Base-by-base conservation (phyloP, 92 coral and sea anemone genomes). In the Actinernus sp. region DNA sequence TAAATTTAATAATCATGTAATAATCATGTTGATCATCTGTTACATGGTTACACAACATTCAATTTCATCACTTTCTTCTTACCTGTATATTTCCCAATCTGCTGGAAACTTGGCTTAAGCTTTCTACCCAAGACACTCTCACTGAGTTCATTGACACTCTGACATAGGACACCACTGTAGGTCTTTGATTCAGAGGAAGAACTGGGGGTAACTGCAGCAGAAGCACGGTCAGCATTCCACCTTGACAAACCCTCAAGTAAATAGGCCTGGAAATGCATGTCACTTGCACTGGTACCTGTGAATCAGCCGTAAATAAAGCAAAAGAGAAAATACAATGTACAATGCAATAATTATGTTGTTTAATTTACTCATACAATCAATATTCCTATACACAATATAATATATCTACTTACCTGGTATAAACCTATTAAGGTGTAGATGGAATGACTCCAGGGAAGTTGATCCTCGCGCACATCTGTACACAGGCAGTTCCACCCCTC, bases 401-500 rank as follows among this genome's bases (percentile, higher is more conserved):
- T n/a, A 18, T 55, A 32, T 55, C 18, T 55, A 55, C 40, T 55
- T 22, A 39, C 81, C 93, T 1, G 89, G 93, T 1, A 88, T 76
- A 45, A 88, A 81, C 0, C 79, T 18, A 18, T 46, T 58, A 1
- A 88, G 22, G 49, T 88, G 86, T 1, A 82, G 63, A 22, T 88
- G 89, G 52, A 88, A 88, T 0, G 78, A 56, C 40, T 88, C 93
- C 61, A 82, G 61, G 10, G 83, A 82, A 2, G 86, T 82, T 0
- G 83, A 88, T 1, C 92, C 83, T 30, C 74, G 54, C 1, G 92
- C 71, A 31, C 83, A 85, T 21, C 63, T 27, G 83, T 72, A 68
- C 13, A 79, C 44, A 0, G 83, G 88, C 26, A 78, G 65, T 18
- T 48, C 39, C n/a, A 63, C 14, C 0, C 68, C 84, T n/a, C 78